These are phyloP conservation scores for Emmelina monodactyla DNA, from an alignment of 2,888 invertebrate genomes.

Conservation along the genomic window DNA sequence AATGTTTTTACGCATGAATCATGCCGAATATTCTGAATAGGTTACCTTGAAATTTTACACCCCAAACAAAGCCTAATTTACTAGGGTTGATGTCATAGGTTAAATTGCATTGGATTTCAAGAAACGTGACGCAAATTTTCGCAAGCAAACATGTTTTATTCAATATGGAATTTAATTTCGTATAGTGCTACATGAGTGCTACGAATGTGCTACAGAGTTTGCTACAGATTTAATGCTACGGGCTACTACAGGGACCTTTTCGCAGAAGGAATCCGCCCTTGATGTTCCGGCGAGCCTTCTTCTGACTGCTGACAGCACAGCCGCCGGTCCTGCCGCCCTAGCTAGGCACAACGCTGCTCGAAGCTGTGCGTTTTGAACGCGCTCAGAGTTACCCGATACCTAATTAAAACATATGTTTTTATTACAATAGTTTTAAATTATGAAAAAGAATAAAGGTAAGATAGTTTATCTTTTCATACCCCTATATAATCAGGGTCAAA, in stretches of 20 bases:
- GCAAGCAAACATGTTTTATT: no score
- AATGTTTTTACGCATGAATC: background rate
- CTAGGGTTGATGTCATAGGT: no score
- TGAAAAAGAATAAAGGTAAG: no score
- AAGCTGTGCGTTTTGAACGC: conserved; percentile 36
- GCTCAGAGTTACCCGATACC: conserved; percentile 43
- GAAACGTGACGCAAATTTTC: no score
- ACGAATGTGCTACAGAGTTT: no score
- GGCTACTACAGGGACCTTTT: conserved; percentile 34
- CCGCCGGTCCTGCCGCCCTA: conserved; percentile 77
- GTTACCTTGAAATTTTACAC: background rate
- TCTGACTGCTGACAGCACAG: conserved; percentile 71
- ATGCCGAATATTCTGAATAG: background rate
- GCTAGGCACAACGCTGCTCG: conserved; percentile 70
- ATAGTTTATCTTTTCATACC: conserved; percentile 24
- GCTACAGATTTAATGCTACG: no score
- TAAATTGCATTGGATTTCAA: no score
- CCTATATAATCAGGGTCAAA: conserved; percentile 46
- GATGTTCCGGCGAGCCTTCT: conserved; percentile 63
- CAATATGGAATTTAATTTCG: no score
- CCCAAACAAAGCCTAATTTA: background rate
- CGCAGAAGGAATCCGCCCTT: conserved; percentile 64
- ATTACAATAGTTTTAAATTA: no score
- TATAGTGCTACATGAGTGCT: no score
- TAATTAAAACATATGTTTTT: no score